A percentile compares a stretch with the other conserved stretches of the same genome.
Conservation (phyloP, 2,113 vertebrate species). For the Pseudopodoces humilis region DNA sequence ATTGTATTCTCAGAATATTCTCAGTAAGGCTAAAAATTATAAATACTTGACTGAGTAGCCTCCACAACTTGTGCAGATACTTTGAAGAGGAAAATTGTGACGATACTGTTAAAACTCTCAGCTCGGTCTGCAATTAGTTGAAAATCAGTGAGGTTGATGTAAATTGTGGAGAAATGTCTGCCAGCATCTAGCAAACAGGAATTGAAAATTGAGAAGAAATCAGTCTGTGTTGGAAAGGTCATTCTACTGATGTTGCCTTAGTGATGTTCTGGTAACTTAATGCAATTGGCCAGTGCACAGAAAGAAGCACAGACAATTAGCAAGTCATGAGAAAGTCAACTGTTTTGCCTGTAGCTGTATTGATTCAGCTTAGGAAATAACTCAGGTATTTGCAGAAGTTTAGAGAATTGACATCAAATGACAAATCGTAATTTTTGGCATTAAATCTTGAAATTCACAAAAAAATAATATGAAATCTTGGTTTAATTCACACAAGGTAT, state of each 20-base stretch:
- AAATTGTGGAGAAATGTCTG: not conserved
- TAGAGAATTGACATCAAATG: not conserved
- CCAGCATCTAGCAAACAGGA: not conserved
- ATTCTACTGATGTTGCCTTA: conserved; percentile 27
- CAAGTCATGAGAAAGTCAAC: not conserved
- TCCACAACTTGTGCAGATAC: not conserved
- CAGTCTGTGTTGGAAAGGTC: conserved; percentile 8
- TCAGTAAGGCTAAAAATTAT: not conserved
- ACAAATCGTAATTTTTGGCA: not conserved
- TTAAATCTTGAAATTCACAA: not conserved
- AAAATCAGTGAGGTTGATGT: not conserved
- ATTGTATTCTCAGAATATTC: not conserved
- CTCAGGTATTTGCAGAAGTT: not conserved
- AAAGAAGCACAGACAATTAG: not conserved
- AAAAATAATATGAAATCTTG: not conserved
- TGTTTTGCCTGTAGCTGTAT: not conserved
- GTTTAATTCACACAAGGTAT: not conserved
- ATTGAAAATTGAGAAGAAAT: conserved; percentile 21
- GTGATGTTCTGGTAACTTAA: conserved; percentile 25
- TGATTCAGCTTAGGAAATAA: not conserved
- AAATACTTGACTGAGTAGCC: not conserved
- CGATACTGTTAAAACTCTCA: not conserved
- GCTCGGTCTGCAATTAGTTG: not conserved
- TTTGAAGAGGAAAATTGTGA: not conserved
- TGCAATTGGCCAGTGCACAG: not conserved